A percentile compares a stretch with the other conserved stretches of the same genome.
Evolutionary conservation across 2,797 vertebrate genomes (phyloP).

Genomic region (Macropodus opercularis): DNA sequence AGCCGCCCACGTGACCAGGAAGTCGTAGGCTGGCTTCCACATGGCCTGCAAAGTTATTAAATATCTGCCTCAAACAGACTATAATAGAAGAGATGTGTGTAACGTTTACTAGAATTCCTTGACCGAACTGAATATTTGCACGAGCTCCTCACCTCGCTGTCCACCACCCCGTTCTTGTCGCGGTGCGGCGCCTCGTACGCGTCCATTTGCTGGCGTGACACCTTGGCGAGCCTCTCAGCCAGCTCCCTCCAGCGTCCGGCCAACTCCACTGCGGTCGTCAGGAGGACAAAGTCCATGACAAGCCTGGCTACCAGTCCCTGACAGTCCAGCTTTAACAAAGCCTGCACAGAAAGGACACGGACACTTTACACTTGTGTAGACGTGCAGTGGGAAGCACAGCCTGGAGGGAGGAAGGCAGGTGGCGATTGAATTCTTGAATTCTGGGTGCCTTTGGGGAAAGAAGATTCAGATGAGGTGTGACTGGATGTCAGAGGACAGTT

Average conservation of each 20-base stretch:
- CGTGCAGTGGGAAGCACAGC: neutral
- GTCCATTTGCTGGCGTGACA: constrained; percentile 95
- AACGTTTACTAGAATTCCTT: neutral
- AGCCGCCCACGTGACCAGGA: constrained; percentile 94
- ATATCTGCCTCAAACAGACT: too few relatives aligned
- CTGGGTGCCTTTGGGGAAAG: neutral
- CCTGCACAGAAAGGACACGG: constrained; percentile 72
- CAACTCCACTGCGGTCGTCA: constrained; percentile 95
- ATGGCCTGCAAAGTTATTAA: constrained; percentile 92
- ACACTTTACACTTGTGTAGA: neutral
- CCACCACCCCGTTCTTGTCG: constrained; percentile 89
- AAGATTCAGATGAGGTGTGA: too few relatives aligned
- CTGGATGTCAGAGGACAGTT: neutral
- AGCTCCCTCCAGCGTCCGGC: constrained; percentile 95
- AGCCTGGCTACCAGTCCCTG: constrained; percentile 94
- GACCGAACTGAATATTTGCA: too few relatives aligned
- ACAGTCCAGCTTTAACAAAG: constrained; percentile 95
- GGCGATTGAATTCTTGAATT: neutral
- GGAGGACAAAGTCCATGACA: constrained; percentile 94
- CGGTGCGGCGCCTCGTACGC: constrained; percentile 94
- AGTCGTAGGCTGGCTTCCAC: constrained; percentile 98
- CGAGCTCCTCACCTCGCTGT: constrained; percentile 86
- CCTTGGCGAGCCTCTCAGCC: constrained; percentile 91
- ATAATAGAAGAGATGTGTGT: too few relatives aligned
- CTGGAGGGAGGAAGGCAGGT: neutral